phyloP scores from a whole-genome alignment of 2,797 vertebrate genomes.

The Microctenopoma lineatum region DNA sequence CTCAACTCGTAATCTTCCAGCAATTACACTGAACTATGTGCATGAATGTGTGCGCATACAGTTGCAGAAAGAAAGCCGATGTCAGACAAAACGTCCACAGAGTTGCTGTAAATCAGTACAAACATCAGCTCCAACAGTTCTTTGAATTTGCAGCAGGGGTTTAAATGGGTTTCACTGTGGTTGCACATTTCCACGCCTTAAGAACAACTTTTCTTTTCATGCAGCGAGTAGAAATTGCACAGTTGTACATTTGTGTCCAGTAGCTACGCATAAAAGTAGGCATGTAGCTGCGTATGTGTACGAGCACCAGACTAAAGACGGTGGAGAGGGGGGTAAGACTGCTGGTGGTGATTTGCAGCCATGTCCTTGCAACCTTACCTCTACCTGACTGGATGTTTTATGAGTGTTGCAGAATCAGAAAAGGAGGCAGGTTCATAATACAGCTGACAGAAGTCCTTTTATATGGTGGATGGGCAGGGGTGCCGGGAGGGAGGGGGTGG shows the following conservation, averaged over 20 bases:
- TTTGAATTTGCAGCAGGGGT: conserved; percentile 25
- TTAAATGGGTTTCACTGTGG: conserved; percentile 36
- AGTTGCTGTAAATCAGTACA: conserved; percentile 41
- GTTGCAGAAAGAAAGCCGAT: conserved; percentile 18
- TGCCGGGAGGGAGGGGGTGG: conserved; percentile 20
- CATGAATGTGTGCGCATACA: conserved; percentile 17
- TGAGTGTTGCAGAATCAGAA: conserved; percentile 75
- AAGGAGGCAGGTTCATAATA: conserved; percentile 73
- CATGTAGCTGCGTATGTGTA: conserved; percentile 37
- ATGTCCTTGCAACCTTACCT: conserved; percentile 77
- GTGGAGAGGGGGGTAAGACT: conserved; percentile 44
- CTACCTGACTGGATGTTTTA: conserved; percentile 79
- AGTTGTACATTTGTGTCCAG: conserved; percentile 27
- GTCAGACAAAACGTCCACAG: conserved; percentile 41
- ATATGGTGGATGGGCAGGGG: conserved; percentile 73
- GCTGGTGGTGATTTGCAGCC: conserved; percentile 76
- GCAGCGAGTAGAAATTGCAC: conserved; percentile 10
- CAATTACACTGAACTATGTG: conserved; percentile 51
- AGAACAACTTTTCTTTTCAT: conserved; percentile 26
- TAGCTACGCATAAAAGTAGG: conserved; percentile 9
- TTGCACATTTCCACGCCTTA: conserved; percentile 40
- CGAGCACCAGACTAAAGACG: conserved; percentile 33
- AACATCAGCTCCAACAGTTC: conserved; percentile 58
- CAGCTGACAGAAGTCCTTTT: conserved; percentile 84
- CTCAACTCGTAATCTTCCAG: conserved; percentile 50